These are phyloP conservation scores for Pachyramphus minor DNA, from an alignment of 2,113 vertebrate genomes.

Conservation along the genomic window DNA sequence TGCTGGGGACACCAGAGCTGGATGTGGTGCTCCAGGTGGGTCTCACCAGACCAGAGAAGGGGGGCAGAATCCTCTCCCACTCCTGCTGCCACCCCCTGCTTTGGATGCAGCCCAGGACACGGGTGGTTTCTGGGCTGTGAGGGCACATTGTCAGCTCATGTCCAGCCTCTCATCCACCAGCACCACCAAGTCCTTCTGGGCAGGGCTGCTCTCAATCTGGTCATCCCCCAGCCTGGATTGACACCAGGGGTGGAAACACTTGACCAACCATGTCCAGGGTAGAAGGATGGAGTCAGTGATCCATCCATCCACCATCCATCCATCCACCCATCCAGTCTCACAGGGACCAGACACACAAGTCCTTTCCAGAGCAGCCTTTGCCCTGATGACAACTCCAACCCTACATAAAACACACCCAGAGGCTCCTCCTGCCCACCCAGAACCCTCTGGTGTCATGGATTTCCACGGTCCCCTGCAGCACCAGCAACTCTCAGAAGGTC, in stretches of 20 bases:
- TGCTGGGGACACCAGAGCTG: neutral
- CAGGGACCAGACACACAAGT: neutral
- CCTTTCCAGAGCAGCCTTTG: neutral
- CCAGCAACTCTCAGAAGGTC: neutral
- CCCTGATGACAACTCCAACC: neutral
- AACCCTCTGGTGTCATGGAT: neutral
- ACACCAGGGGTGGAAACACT: neutral
- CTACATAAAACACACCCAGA: neutral
- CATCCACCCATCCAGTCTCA: neutral
- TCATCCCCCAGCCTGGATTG: neutral
- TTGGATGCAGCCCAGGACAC: neutral
- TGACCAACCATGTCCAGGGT: neutral
- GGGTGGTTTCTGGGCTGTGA: neutral
- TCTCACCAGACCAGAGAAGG: neutral
- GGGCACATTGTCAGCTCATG: neutral
- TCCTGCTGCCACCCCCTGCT: neutral
- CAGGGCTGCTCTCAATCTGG: neutral
- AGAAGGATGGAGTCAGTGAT: no score
- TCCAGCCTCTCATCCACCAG: neutral
- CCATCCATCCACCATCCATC: neutral
- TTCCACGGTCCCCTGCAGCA: neutral
- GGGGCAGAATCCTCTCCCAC: neutral
- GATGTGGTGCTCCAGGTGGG: neutral
- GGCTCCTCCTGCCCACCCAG: neutral
- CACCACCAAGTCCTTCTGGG: neutral